Conservation (phyloP, 2,888 invertebrate genomes). For the Phalera bucephala region DNA sequence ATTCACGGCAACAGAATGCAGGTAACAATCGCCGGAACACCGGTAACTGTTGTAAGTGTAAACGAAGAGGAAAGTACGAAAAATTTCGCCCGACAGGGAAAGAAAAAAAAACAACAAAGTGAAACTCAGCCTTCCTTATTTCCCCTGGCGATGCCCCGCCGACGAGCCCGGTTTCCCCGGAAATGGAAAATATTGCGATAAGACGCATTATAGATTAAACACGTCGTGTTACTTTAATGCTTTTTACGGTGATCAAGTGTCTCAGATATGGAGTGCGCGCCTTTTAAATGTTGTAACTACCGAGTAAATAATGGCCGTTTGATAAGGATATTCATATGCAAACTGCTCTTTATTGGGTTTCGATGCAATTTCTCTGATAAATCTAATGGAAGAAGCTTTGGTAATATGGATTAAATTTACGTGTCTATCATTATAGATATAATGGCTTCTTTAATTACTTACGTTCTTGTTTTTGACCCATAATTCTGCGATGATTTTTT, state of each 20-base stretch:
- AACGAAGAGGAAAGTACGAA: constrained; percentile 76
- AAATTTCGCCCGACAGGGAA: constrained; percentile 56
- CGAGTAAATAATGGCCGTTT: constrained; percentile 57
- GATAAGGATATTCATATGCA: constrained; percentile 54
- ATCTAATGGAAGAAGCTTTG: constrained; percentile 12
- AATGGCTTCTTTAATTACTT: neutral
- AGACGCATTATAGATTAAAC: constrained; percentile 82
- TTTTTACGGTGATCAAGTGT: constrained; percentile 62
- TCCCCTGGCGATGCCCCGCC: constrained; percentile 77
- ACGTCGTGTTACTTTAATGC: constrained; percentile 68
- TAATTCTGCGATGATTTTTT: too few relatives aligned
- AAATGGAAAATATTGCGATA: constrained; percentile 84
- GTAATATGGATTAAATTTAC: neutral
- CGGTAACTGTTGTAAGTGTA: constrained; percentile 79
- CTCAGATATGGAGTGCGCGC: constrained; percentile 51
- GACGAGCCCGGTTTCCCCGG: constrained; percentile 70
- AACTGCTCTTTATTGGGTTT: constrained; percentile 43
- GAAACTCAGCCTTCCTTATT: constrained; percentile 81
- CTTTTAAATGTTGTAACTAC: constrained; percentile 63
- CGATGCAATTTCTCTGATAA: constrained; percentile 13
- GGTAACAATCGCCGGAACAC: constrained; percentile 73
- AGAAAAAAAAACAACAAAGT: constrained; percentile 73
- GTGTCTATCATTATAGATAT: neutral
- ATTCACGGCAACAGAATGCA: constrained; percentile 72
- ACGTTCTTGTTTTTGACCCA: too few relatives aligned